These are phyloP conservation scores for Epirrita christyi DNA, from an alignment of 2,888 invertebrate genomes.

Conservation along the genomic window DNA sequence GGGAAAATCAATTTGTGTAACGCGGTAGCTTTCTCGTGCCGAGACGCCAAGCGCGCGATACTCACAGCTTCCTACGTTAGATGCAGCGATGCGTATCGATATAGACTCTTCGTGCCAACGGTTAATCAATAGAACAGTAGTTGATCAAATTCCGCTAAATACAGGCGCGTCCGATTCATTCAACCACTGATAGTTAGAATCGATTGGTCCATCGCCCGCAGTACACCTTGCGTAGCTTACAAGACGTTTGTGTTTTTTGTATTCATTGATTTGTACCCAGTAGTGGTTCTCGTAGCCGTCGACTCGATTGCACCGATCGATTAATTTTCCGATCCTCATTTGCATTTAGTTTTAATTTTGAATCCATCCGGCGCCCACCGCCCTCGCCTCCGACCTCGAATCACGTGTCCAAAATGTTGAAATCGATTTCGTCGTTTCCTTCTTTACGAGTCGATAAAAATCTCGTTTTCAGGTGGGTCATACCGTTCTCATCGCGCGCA, in stretches of 20 bases:
- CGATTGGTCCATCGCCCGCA: conserved; percentile 68
- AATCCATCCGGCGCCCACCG: conserved; percentile 78
- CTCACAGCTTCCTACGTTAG: conserved; percentile 24
- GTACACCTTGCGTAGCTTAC: conserved; percentile 72
- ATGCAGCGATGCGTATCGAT: conserved; percentile 40
- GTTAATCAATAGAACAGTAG: conserved; percentile 63
- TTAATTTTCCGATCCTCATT: conserved; percentile 75
- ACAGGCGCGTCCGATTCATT: conserved; percentile 62
- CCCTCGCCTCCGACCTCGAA: conserved; percentile 72
- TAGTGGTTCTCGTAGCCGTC: conserved; percentile 71
- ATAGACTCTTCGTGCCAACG: conserved; percentile 48
- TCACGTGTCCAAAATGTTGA: conserved; percentile 74
- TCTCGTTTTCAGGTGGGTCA: conserved; percentile 62
- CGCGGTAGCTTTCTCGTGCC: conserved; percentile 59
- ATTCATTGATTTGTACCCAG: conserved; percentile 79
- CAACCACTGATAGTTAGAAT: conserved; percentile 60
- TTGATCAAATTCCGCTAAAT: conserved; percentile 64
- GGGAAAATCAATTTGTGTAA: conserved; percentile 62
- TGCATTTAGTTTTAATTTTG: conserved; percentile 82
- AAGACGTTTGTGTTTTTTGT: conserved; percentile 75
- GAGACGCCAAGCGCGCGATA: conserved; percentile 10
- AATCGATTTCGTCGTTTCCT: conserved; percentile 75
- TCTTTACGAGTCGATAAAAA: conserved; percentile 70
- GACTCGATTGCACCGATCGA: conserved; percentile 73
- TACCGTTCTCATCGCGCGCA: conserved; percentile 46